Evolutionary conservation across 2,797 vertebrate genomes (phyloP).

Genomic region (Acipenser oxyrinchus): DNA sequence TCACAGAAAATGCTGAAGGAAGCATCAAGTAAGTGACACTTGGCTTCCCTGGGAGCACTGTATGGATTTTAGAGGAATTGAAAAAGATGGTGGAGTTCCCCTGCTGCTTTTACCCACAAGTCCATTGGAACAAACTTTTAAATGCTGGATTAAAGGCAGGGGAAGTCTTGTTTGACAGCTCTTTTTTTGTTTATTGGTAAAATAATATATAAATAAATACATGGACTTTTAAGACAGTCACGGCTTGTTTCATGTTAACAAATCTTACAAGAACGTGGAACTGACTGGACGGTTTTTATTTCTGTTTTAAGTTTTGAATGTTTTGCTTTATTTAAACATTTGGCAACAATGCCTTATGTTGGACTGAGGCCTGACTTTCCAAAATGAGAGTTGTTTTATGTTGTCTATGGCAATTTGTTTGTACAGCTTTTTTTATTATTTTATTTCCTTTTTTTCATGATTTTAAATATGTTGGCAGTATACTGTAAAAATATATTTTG

Average conservation of each 20-base stretch:
- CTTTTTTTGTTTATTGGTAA: slow-evolving; percentile 47
- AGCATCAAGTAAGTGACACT: slow-evolving; percentile 97
- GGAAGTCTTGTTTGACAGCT: slow-evolving; percentile 44
- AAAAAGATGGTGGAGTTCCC: slow-evolving; percentile 45
- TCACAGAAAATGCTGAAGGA: slow-evolving; percentile 80
- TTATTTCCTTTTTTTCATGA: slow-evolving; percentile 46
- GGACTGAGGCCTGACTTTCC: slow-evolving; percentile 69
- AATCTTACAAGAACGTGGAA: slow-evolving; percentile 72
- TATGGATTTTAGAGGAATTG: slow-evolving; percentile 56
- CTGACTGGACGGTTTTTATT: slow-evolving; percentile 76
- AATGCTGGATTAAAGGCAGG: slow-evolving; percentile 48
- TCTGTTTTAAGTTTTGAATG: slow-evolving; percentile 68
- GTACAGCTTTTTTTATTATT: slow-evolving; percentile 62
- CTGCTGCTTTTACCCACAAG: slow-evolving; percentile 43
- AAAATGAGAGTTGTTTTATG: slow-evolving; percentile 72
- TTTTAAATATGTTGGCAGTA: slow-evolving; percentile 69
- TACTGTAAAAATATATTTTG: slow-evolving; percentile 77
- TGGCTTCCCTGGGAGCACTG: slow-evolving; percentile 54
- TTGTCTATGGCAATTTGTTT: slow-evolving; percentile 86
- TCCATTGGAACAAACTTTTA: slow-evolving; percentile 53
- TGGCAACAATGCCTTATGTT: slow-evolving; percentile 51
- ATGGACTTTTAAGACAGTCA: slow-evolving; percentile 50
- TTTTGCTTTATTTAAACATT: slow-evolving; percentile 53
- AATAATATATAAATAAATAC: slow-evolving; percentile 39
- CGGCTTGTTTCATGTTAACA: slow-evolving; percentile 53